Evolutionary conservation across 1,140 invertebrate genomes (phyloP), one percentile per base, ranked within the genome.

Genomic region (Drosophila virilis): DNA sequence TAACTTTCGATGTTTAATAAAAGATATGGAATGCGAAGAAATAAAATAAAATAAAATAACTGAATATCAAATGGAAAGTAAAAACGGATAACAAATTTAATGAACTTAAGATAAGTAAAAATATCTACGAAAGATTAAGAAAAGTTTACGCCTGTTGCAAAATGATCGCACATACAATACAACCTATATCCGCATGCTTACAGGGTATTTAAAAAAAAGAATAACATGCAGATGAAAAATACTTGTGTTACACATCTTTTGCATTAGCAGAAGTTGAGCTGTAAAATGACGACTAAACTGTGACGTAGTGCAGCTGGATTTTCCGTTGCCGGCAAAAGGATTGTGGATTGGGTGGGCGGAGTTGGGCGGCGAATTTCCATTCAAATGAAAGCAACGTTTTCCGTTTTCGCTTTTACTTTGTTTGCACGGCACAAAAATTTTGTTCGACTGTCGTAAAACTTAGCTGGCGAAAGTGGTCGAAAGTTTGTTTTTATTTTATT

Each of bases 191-290:
- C 22, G 22, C 1, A 8, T 8, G 10, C n/a, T 12, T 33, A 59
- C 55, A 73, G 70, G 70, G 54, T 73, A 73, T 50, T 4, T 33
- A 4, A 35, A 9, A 54, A 45, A 40, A 57, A 42, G 15, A 37
- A 43, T 38, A 57, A 57, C 43, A 38, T 51, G 12, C 15, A 15
- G 38, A 6, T 37, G 37, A 15, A 52, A 52, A 17, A 58, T 43
- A 40, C 64, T 67, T 67, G 15, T 68, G 57, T 15, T 73, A 73
- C 74, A 76, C 57, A 42, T 73, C 57, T 76, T 66, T 71, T 61
- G 61, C 69, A 73, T 76, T 73, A 73, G 61, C 46, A 57, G 61
- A 7, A 66, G 17, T 28, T 15, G 35, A 60, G 40, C 38, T 17
- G 46, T 38, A 50, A 62, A 60, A 57, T 51, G 42, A 42, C 37